A percentile compares a stretch with the other conserved stretches of the same genome.
Conservation (phyloP, 2,113 vertebrate genomes). For the Callochromis pleurospilus region DNA sequence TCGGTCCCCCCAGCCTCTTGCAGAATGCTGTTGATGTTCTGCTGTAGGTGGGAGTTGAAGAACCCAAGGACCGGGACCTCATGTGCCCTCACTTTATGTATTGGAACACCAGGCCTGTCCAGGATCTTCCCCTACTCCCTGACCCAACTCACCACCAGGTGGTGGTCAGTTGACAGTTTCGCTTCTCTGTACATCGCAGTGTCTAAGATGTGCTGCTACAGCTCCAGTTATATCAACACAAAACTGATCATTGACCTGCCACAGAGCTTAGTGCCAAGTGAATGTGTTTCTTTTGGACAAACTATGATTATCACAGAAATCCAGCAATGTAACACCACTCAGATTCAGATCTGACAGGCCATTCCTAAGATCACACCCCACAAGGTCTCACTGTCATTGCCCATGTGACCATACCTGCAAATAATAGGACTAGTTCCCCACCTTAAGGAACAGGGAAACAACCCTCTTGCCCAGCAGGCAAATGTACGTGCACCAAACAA, state of each 20-base stretch:
- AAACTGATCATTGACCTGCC: not conserved
- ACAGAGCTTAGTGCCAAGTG: not conserved
- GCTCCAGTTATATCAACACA: rapidly evolving
- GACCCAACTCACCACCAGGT: not conserved
- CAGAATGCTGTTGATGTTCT: not conserved
- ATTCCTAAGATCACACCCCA: not conserved
- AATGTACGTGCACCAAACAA: not conserved
- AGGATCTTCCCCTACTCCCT: not conserved
- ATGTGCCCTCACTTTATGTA: not conserved
- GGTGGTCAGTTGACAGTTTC: not conserved
- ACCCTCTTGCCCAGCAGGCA: not conserved
- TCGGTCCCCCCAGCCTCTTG: rapidly evolving
- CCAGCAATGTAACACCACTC: not conserved
- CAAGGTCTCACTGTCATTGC: not conserved
- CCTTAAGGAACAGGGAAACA: not conserved
- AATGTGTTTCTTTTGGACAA: not conserved
- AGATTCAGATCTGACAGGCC: not conserved
- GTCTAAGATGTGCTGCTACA: not conserved
- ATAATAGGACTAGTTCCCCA: not conserved
- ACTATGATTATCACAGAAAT: not conserved
- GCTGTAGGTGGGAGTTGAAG: not conserved
- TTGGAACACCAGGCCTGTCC: not conserved
- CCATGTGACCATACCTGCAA: not conserved
- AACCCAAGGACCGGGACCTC: not conserved
- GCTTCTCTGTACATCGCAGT: not conserved